Percentiles rank a stretch among this genome's conserved stretches.
phyloP scores from a whole-genome alignment of 2,888 invertebrate genomes.

The Melipona bicolor region DNA sequence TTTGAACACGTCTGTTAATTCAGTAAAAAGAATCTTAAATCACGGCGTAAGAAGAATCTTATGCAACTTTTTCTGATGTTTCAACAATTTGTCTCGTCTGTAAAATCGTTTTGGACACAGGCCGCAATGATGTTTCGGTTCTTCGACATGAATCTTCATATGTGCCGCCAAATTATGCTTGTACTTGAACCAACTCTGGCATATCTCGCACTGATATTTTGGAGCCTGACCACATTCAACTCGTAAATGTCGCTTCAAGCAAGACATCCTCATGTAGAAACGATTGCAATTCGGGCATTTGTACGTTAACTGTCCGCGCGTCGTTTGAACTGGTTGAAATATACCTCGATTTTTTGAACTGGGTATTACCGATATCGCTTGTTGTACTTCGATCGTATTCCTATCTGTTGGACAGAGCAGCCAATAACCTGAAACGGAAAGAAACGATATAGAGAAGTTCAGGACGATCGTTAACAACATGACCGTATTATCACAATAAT shows the following conservation, averaged over 20 bases:
- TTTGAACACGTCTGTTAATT: background rate
- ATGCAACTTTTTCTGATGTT: constrained; percentile 76
- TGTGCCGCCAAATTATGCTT: constrained; percentile 80
- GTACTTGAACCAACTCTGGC: constrained; percentile 81
- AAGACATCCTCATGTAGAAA: constrained; percentile 79
- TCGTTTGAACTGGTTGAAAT: constrained; percentile 66
- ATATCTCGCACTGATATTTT: constrained; percentile 81
- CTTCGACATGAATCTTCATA: constrained; percentile 78
- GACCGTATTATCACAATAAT: background rate
- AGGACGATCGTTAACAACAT: background rate
- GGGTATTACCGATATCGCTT: background rate
- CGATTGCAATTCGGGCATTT: constrained; percentile 86
- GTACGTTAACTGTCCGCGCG: constrained; percentile 80
- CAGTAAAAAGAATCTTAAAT: background rate
- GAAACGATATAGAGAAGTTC: constrained; percentile 51
- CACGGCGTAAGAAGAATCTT: constrained; percentile 27
- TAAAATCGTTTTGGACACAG: constrained; percentile 79
- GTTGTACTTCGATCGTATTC: background rate
- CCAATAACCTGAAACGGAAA: constrained; percentile 78
- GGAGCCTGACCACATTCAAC: constrained; percentile 83
- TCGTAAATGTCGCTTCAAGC: constrained; percentile 79
- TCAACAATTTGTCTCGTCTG: constrained; percentile 77
- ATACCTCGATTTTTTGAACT: constrained; percentile 35
- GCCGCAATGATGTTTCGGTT: constrained; percentile 76
- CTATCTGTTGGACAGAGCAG: background rate